A percentile compares a stretch with the other conserved stretches of the same genome.
Evolutionary conservation across 2,888 invertebrate species (phyloP).

Genomic region (Tetanocera ferruginea): DNA sequence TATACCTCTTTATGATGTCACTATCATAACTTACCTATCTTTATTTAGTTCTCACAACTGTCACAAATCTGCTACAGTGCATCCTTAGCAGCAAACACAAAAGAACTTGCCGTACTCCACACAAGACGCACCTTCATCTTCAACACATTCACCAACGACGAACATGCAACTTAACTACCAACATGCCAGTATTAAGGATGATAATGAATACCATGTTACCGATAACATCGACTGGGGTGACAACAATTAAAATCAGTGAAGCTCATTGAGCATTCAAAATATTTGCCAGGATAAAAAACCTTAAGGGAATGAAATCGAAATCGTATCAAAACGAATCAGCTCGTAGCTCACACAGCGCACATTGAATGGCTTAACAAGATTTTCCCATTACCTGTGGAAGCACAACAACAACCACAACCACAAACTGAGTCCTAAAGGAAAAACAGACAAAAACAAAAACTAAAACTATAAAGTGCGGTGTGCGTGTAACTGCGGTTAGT

Average conservation of each 20-base stretch:
- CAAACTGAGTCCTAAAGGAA: too few relatives aligned
- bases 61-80: too few relatives aligned
- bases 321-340: not conserved
- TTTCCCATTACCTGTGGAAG: constrained; percentile 28
- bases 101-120: too few relatives aligned
- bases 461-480: not conserved
- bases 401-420: not conserved
- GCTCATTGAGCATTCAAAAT: constrained; percentile 1
- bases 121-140: too few relatives aligned
- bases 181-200: not conserved
- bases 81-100: too few relatives aligned
- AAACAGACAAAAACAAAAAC: not conserved
- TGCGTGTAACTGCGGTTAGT: constrained; percentile 20
- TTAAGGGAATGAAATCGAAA: not conserved
- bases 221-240: constrained; percentile 11
- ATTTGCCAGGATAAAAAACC: constrained; percentile 2
- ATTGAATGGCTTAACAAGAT: constrained; percentile 29
- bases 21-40: too few relatives aligned
- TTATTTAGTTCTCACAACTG: too few relatives aligned
- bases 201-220: not conserved
- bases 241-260: constrained; percentile 22
- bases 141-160: too few relatives aligned
- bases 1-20: too few relatives aligned
- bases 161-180: not conserved
- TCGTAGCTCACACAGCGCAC: not conserved